Percentiles rank a stretch among this genome's conserved stretches.
Conservation (phyloP, 1,140 invertebrate genomes). For the Lasioglossum baleicum region DNA sequence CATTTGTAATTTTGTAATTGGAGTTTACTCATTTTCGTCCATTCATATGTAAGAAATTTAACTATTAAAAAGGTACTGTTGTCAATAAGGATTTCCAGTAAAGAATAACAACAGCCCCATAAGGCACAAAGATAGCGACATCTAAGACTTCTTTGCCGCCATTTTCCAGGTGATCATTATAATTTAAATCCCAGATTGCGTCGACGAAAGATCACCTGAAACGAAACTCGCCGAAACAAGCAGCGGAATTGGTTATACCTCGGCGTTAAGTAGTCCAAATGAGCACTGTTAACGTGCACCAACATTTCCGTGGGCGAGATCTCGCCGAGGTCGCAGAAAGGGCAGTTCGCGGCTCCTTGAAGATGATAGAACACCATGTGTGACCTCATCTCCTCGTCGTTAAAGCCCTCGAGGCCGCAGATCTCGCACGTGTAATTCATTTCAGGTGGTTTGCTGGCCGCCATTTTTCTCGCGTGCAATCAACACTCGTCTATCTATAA, state of each 20-base stretch:
- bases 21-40: neutral
- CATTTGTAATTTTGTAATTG: neutral
- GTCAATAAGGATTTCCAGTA: neutral
- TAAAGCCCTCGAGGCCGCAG: slow-evolving; percentile 89
- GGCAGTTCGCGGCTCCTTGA: slow-evolving; percentile 87
- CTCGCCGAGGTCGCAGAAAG: slow-evolving; percentile 89
- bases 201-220: neutral
- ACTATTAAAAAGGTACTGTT: neutral
- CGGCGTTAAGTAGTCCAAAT: slow-evolving; percentile 89
- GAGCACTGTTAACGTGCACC: slow-evolving; percentile 89
- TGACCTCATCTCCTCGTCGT: slow-evolving; percentile 88
- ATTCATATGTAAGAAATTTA: neutral
- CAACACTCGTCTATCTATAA: slow-evolving; percentile 31
- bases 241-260: slow-evolving; percentile 75
- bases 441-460: slow-evolving; percentile 74
- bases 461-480: slow-evolving; percentile 64
- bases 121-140: slow-evolving; percentile 25
- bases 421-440: slow-evolving; percentile 87
- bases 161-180: neutral
- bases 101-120: neutral
- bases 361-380: slow-evolving; percentile 89
- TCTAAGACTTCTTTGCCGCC: slow-evolving; percentile 26
- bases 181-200: slow-evolving; percentile 4
- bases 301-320: slow-evolving; percentile 87
- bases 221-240: neutral